phyloP scores from a whole-genome alignment of 2,113 vertebrate species.

The Campylomormyrus tamandua region DNA sequence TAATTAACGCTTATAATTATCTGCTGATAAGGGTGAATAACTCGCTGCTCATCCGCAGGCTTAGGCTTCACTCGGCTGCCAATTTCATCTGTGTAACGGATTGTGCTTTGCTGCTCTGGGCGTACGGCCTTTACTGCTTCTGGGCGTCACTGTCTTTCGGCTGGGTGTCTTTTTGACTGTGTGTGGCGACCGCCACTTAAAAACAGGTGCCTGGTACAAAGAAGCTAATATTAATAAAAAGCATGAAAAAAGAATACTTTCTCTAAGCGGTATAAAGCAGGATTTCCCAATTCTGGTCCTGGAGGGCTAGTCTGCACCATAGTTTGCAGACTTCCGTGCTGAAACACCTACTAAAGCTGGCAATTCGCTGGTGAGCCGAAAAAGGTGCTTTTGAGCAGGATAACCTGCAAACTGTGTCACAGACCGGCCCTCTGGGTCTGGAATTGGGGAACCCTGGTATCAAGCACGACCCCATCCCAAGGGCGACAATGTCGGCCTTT shows the following conservation, averaged over 20 bases:
- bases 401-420: background rate
- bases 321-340: background rate
- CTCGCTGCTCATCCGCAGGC: background rate
- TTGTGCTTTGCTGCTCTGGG: background rate
- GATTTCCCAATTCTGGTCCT: background rate
- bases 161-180: background rate
- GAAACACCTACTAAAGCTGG: too few relatives aligned
- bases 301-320: background rate
- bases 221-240: background rate
- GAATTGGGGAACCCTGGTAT: background rate
- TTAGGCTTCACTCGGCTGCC: background rate
- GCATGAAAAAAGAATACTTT: background rate
- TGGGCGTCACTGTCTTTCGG: background rate
- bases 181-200: background rate
- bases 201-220: background rate
- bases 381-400: background rate
- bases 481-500: background rate
- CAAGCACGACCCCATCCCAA: background rate
- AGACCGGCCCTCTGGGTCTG: background rate
- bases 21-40: background rate
- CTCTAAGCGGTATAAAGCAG: background rate
- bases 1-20: slow-evolving; percentile 2
- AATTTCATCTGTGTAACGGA: background rate
- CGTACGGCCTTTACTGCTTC: background rate
- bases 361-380: background rate